phyloP scores from a whole-genome alignment of 2,888 invertebrate species.

The Euspilapteryx auroguttella region DNA sequence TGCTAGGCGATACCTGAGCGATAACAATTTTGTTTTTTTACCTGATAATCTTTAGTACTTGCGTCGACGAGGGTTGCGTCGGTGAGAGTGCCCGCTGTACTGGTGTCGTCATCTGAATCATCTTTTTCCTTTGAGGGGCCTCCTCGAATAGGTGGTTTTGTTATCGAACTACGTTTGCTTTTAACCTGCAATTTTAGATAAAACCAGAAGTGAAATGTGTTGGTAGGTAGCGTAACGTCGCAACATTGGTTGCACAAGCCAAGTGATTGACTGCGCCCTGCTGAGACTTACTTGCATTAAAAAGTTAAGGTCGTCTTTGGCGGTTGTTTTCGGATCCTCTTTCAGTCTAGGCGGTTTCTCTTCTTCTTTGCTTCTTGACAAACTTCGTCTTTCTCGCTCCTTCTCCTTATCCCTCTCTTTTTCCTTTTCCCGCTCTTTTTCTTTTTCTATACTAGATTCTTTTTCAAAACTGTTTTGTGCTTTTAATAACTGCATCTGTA shows the following conservation, averaged over 20 bases:
- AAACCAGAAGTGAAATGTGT: not conserved
- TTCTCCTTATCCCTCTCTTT: slow-evolving; percentile 5
- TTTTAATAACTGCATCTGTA: slow-evolving; percentile 59
- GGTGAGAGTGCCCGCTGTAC: slow-evolving; percentile 63
- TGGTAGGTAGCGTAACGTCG: too few relatives aligned
- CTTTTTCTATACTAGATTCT: slow-evolving; percentile 49
- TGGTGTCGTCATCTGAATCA: slow-evolving; percentile 57
- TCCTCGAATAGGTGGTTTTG: slow-evolving; percentile 41
- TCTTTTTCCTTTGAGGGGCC: slow-evolving; percentile 43
- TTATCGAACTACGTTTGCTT: slow-evolving; percentile 25
- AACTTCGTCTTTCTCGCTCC: slow-evolving; percentile 33
- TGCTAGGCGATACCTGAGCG: not conserved
- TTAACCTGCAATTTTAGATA: slow-evolving; percentile 25
- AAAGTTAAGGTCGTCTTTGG: slow-evolving; percentile 51
- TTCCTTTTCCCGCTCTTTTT: slow-evolving; percentile 25
- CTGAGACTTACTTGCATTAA: slow-evolving; percentile 45
- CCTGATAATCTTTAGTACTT: slow-evolving; percentile 62
- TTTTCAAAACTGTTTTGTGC: slow-evolving; percentile 57
- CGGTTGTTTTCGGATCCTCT: slow-evolving; percentile 11
- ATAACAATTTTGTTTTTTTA: too few relatives aligned
- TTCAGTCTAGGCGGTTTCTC: slow-evolving; percentile 21
- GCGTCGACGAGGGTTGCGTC: slow-evolving; percentile 68
- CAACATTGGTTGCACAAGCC: too few relatives aligned
- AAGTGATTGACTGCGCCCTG: too few relatives aligned
- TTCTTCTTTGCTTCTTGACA: slow-evolving; percentile 47